A percentile compares a stretch with the other conserved stretches of the same genome.
Evolutionary conservation across 1,140 invertebrate genomes (phyloP).

Genomic region (Stenopsyche tienmushanensis): DNA sequence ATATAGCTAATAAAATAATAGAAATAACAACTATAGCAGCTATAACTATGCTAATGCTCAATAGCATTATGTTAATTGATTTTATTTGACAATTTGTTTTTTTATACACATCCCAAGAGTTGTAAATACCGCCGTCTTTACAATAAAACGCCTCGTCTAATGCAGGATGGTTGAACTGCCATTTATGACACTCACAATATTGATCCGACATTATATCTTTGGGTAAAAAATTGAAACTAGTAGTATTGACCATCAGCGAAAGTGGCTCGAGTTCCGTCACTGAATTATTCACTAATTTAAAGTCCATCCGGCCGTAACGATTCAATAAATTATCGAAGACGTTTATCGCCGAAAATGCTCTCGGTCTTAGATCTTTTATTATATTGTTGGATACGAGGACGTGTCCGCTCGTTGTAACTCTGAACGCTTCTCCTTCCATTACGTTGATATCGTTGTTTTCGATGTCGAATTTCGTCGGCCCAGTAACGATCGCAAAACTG

Average conservation of each 20-base stretch:
- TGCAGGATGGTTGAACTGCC: neutral
- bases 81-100: neutral
- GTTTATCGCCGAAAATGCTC: conserved; percentile 63
- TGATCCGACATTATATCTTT: conserved; percentile 62
- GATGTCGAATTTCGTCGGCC: conserved; percentile 61
- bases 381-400: conserved; percentile 68
- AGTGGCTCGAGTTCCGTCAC: conserved; percentile 57
- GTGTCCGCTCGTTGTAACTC: conserved; percentile 60
- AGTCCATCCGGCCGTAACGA: conserved; percentile 49
- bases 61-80: conserved; percentile 44
- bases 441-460: conserved; percentile 61
- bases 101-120: neutral
- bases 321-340: conserved; percentile 53
- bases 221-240: conserved; percentile 57
- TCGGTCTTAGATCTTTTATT: conserved; percentile 57
- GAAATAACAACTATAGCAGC: conserved; percentile 47
- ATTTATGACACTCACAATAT: conserved; percentile 58
- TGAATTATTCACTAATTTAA: conserved; percentile 68
- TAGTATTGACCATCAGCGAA: conserved; percentile 61
- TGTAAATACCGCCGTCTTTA: neutral
- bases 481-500: conserved; percentile 63
- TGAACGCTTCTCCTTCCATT: conserved; percentile 66
- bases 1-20: conserved; percentile 47
- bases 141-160: neutral
- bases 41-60: neutral